Base-by-base conservation (phyloP, 2,888 invertebrate genomes). In the Leucophenga montana region DNA sequence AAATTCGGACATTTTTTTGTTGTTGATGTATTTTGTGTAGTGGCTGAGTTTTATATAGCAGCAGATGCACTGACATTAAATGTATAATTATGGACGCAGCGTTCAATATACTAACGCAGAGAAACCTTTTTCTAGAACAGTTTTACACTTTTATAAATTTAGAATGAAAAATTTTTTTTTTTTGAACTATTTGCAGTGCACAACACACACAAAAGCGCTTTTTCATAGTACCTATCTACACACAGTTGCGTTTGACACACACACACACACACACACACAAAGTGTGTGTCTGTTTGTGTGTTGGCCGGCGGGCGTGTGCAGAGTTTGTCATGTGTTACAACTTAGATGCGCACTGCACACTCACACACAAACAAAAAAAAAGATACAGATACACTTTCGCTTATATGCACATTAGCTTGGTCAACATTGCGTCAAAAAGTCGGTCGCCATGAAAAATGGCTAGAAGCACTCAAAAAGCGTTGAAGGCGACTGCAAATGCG, bases 1-100 rank as follows among this genome's bases (percentile, higher is more conserved):
- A 74, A 81, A 81, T 75, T 88, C 87, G 69, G 88, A 85, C 88
- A 88, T 88, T 75, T 77, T 80, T 18, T 67, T 16, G 18, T 4
- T 16, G 22, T 39, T 62, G 39, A 14, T 44, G 13, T 48, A 3
- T 27, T 33, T 46, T 18, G 46, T 14, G 27, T 20, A 44, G 20
- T 66, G 5, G 0, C 14, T 50, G 50, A 8, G 13, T 53, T 62
- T 68, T 44, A 44, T 61, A 53, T 31, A 39, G 18, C 18, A 1
- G 31, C 5, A 33, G 16, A 14, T 46, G 65, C 62, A 33, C 62
- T 18, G 31, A 39, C 20, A n/a, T 33, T 46, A 50, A 33, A 74
- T 77, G 67, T 74, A 74, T 75, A 79, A 77, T 73, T 66, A 68
- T 48, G 54, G 53, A 6, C 44, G 13, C 44, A 31, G 44, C 27